Evolutionary conservation across 1,140 invertebrate species (phyloP).

Genomic region (Papilio helenus): DNA sequence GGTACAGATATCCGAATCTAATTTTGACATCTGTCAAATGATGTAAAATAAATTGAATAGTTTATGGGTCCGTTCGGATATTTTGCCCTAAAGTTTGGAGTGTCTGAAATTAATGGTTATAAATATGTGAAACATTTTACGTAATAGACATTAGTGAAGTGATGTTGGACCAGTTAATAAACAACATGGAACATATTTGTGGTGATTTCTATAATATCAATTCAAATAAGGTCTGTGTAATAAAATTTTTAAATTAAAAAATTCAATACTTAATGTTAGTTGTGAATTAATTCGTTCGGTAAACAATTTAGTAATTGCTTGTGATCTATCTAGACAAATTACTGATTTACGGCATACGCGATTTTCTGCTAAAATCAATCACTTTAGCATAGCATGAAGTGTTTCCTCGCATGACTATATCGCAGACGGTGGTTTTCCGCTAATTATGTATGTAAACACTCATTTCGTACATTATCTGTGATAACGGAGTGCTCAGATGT

Average conservation of each 20-base stretch:
- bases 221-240: too few species aligned
- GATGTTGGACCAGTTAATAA: too few species aligned
- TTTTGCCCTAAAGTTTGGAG: constrained; percentile 35
- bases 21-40: constrained; percentile 50
- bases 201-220: too few species aligned
- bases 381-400: constrained; percentile 1
- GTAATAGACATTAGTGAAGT: too few species aligned
- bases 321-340: too few species aligned
- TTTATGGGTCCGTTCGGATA: constrained; percentile 46
- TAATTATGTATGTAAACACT: constrained; percentile 12
- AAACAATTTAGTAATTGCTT: too few species aligned
- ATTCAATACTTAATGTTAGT: too few species aligned
- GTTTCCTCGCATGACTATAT: not conserved
- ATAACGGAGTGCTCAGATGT: constrained; percentile 12
- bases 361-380: not conserved
- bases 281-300: too few species aligned
- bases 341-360: too few species aligned
- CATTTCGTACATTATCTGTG: constrained; percentile 17
- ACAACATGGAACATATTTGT: too few species aligned
- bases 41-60: constrained; percentile 48
- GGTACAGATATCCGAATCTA: constrained; percentile 38
- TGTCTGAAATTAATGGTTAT: not conserved
- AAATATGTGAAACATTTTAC: not conserved
- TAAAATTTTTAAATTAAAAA: too few species aligned
- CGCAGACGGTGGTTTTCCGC: constrained; percentile 2